These are phyloP conservation scores for pig (Sus scrofa) DNA, from an alignment of 2,113 vertebrate species.

Conservation along the genomic window T2T-Sscrofa CM000817.6:144411501-144412000, in stretches of 20 bases:
- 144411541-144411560: background rate
- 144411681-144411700: background rate
- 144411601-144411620: background rate
- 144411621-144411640: background rate
- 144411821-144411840: background rate
- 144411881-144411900: slow-evolving; percentile 19
- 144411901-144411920: background rate
- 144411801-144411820: background rate
- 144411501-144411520: background rate
- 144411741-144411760: background rate
- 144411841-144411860: background rate
- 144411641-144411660: background rate
- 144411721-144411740: background rate
- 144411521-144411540: background rate
- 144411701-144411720: no score
- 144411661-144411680: background rate
- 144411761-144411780: background rate
- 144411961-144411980: background rate
- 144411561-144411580: background rate
- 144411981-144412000: background rate
- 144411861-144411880: background rate
- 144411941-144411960: background rate
- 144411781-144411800: background rate
- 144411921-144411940: background rate
- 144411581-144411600: background rate